Percentiles rank a stretch among this genome's conserved stretches.
These are phyloP conservation scores for Steinernema carpocapsae DNA, from an alignment of 2,888 invertebrate species.

Conservation along the genomic window DNA sequence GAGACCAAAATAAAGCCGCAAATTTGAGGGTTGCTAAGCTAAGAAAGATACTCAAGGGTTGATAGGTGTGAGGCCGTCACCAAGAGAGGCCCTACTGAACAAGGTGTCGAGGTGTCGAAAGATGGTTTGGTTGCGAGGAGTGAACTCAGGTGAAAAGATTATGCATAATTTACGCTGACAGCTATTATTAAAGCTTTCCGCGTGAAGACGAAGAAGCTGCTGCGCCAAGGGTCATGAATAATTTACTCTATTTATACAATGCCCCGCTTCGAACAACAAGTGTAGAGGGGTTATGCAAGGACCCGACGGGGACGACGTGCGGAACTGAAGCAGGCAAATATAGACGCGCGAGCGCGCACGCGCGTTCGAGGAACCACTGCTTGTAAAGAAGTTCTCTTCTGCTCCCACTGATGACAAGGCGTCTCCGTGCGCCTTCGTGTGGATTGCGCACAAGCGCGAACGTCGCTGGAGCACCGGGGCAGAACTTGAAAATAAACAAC, in stretches of 20 bases:
- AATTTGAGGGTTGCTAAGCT: too few relatives aligned
- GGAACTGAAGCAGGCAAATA: too few relatives aligned
- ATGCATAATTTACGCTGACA: slow-evolving; percentile 28
- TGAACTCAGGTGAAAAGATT: slow-evolving; percentile 33
- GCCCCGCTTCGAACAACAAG: slow-evolving; percentile 30
- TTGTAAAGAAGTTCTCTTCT: too few relatives aligned
- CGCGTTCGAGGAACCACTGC: too few relatives aligned
- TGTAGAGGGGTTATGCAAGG: not conserved
- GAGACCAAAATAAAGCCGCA: too few relatives aligned
- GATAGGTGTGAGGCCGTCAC: too few relatives aligned
- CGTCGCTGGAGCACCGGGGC: not conserved
- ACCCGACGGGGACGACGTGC: too few relatives aligned
- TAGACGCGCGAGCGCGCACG: too few relatives aligned
- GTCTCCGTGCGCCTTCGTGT: not conserved
- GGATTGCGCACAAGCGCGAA: too few relatives aligned
- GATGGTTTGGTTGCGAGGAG: slow-evolving; percentile 11
- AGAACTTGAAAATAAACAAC: slow-evolving; percentile 6
- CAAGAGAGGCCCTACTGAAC: too few relatives aligned
- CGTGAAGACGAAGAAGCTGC: slow-evolving; percentile 29
- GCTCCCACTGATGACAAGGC: not conserved
- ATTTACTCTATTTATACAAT: slow-evolving; percentile 34
- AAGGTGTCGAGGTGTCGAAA: slow-evolving; percentile 6
- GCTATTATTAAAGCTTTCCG: slow-evolving; percentile 30
- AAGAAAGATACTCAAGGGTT: too few relatives aligned
- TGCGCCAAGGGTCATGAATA: slow-evolving; percentile 25